phyloP scores from a whole-genome alignment of 1,140 invertebrate species.

The Calosoma granatense region DNA sequence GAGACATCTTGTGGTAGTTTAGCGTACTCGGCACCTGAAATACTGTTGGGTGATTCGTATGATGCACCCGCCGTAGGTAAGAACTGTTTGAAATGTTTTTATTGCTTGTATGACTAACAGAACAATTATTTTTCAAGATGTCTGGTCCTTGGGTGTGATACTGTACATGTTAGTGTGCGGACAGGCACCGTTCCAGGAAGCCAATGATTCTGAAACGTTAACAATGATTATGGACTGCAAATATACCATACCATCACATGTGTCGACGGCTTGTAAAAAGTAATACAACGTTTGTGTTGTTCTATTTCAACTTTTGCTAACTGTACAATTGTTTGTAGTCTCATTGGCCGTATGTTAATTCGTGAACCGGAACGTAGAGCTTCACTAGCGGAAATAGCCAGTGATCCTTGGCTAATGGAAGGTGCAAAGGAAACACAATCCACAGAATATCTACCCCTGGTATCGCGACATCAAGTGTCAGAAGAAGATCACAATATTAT shows the following conservation, averaged over 20 bases:
- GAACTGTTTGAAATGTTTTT: slow-evolving; percentile 23
- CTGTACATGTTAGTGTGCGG: slow-evolving; percentile 98
- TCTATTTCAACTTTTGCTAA: slow-evolving; percentile 13
- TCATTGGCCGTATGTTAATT: slow-evolving; percentile 88
- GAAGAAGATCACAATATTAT: slow-evolving; percentile 89
- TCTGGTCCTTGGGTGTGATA: slow-evolving; percentile 98
- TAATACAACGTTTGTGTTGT: slow-evolving; percentile 29
- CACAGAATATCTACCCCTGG: slow-evolving; percentile 60
- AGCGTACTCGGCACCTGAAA: slow-evolving; percentile 98
- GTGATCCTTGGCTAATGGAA: slow-evolving; percentile 74
- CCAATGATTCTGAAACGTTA: slow-evolving; percentile 97
- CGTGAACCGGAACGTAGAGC: slow-evolving; percentile 85
- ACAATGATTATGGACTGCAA: slow-evolving; percentile 99
- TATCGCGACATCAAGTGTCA: slow-evolving; percentile 73
- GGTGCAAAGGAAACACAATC: slow-evolving; percentile 37
- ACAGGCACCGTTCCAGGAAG: slow-evolving; percentile 95
- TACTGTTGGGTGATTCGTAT: slow-evolving; percentile 90
- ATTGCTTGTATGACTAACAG: not conserved
- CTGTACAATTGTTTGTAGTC: slow-evolving; percentile 38
- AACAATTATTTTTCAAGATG: slow-evolving; percentile 48
- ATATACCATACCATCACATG: slow-evolving; percentile 83
- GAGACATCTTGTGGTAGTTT: slow-evolving; percentile 99
- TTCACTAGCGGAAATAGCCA: slow-evolving; percentile 77
- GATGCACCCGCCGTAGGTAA: slow-evolving; percentile 87
- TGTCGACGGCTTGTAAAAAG: slow-evolving; percentile 79